Base-by-base conservation (phyloP, 2,113 vertebrate species). In the Lutjanus erythropterus region DNA sequence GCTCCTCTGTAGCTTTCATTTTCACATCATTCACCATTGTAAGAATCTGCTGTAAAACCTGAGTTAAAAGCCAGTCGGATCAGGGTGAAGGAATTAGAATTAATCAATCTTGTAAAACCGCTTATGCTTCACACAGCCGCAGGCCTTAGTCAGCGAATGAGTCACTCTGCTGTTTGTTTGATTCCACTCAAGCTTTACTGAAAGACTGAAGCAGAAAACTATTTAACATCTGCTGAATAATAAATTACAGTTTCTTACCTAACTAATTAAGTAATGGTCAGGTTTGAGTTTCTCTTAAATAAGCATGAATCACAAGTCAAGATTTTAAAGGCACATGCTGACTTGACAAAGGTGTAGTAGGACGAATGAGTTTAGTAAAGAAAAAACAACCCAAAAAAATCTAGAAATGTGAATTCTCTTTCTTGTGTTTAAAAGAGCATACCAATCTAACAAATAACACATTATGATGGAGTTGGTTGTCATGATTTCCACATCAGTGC, bases 41-140 rank as follows among this genome's bases (percentile, higher is more conserved):
- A 71, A 44, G 50, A 69, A 53, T 79, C 73, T 55, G 61, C 58
- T 44, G n/a, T 60, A 73, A 86, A 80, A 72, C 47, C 61, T 4
- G 44, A 71, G 56, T 78, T 86, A 73, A 85, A 86, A 71, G 66
- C 66, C 75, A 59, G 83, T 77, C 41, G 27, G 71, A 80, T 92
- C 56, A 69, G 47, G 29, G n/a, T 41, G 71, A 82, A 72, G 78
- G 82, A 89, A 80, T 85, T 81, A 75, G 37, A 83, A 75, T 76
- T 14, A 84, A 87, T 86, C 86, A 84, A 70, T 86, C 83, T 55
- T 66, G 65, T 77, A 74, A 78, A 88, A 87, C 31, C 7, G 73
- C 81, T 81, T 78, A 60, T 74, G 86, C 71, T 53, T 72, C 66
- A 58, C 67, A n/a, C 70, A 55, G 78, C 71, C 35, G 7, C 67